Base-by-base conservation (phyloP, 2,797 vertebrate species). In the Hydrocynus forskahlii region DNA sequence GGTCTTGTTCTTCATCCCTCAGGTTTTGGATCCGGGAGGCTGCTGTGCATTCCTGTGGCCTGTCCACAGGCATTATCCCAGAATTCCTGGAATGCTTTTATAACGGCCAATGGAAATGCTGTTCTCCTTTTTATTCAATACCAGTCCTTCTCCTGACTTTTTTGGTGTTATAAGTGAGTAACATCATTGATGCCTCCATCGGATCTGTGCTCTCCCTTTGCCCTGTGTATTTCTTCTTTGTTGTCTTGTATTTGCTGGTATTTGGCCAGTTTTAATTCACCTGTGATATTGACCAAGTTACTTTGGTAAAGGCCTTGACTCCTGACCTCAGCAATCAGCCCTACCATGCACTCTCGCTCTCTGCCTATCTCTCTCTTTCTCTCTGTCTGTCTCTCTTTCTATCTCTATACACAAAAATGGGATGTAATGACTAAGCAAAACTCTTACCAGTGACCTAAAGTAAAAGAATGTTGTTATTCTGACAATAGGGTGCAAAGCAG, bases 21-120 rank as follows among this genome's bases (percentile, higher is more conserved):
- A 57, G 80, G 78, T 72, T 81, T 84, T n/a, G 43, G 78, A 86
- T 71, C 84, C 75, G 69, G 71, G 71, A 85, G 79, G 83, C 83
- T 74, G 82, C 81, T 78, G 72, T 72, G 50, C 86, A 89, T 90
- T 90, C 87, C 85, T 90, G 89, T 87, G 89, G 89, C 81, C 81
- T 79, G 78, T 86, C 88, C 76, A 62, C 84, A 84, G 86, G 85
- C 89, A 87, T 87, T 84, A 83, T 88, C 79, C 84, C 81, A 77
- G 82, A 85, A 89, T 90, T 87, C 87, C 84, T 86, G 82, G 75
- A 87, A 88, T 81, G 85, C 70, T 83, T 86, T 85, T 80, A 71
- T 84, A 87, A 83, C 71, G 73, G 81, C 82, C 73, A 89, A 78
- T 87, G 88, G 85, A 89, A 85, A 84, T 69, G 38, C 62, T 83